These are phyloP conservation scores for Oreamnos americanus DNA, from an alignment of 2,113 vertebrate species.

Conservation along the genomic window DNA sequence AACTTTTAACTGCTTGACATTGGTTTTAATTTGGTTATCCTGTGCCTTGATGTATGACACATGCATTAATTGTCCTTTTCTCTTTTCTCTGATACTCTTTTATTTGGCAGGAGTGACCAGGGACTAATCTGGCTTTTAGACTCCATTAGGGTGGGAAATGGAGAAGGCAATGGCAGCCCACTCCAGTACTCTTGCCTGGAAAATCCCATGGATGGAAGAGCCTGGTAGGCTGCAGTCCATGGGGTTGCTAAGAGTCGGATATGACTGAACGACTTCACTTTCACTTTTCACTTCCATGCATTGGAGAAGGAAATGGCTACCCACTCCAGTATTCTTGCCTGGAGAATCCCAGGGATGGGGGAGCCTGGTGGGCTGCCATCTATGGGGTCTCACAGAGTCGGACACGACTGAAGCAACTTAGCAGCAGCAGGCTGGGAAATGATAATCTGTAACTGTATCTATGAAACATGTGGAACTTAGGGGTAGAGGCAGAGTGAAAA, in stretches of 20 bases:
- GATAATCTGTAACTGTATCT: background rate
- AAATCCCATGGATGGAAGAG: too few species aligned
- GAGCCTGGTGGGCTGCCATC: too few species aligned
- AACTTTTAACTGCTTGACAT: background rate
- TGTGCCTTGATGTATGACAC: background rate
- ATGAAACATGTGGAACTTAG: background rate
- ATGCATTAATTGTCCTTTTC: background rate
- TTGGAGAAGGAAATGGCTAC: too few species aligned
- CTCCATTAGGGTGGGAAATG: background rate
- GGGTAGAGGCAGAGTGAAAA: background rate
- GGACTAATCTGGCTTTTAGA: background rate
- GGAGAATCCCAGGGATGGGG: too few species aligned
- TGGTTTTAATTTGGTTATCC: background rate
- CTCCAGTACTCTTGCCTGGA: too few species aligned
- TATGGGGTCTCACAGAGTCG: too few species aligned
- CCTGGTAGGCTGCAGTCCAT: too few species aligned
- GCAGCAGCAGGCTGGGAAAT: background rate
- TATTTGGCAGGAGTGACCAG: background rate
- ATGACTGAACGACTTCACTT: too few species aligned
- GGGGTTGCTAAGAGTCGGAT: fast-evolving
- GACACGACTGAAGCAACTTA: too few species aligned
- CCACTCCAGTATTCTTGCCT: too few species aligned
- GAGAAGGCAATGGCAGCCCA: too few species aligned
- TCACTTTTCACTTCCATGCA: too few species aligned
- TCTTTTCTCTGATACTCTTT: background rate